Percentiles rank a stretch among this genome's conserved stretches.
phyloP scores from a whole-genome alignment of 2,888 invertebrate genomes.

The Acanthococcus lagerstroemiae region DNA sequence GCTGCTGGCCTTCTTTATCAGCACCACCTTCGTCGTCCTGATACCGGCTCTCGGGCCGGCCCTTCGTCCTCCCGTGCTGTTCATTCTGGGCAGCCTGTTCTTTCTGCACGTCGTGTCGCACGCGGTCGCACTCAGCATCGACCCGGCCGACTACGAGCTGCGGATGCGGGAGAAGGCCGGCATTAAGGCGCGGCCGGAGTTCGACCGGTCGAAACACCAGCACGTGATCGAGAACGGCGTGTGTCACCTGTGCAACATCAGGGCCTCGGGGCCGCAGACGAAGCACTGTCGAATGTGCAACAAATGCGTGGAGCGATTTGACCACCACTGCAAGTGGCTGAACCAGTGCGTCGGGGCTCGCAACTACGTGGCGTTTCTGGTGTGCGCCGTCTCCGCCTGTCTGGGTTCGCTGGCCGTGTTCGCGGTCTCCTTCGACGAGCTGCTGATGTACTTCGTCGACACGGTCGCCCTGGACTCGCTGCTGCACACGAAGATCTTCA shows the following conservation, averaged over 20 bases:
- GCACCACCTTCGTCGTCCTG: slow-evolving; percentile 60
- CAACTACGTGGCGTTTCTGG: slow-evolving; percentile 76
- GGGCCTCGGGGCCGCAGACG: slow-evolving; percentile 61
- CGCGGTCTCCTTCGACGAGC: slow-evolving; percentile 57
- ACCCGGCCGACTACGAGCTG: slow-evolving; percentile 80
- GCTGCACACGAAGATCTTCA: slow-evolving; percentile 34
- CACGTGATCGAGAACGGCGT: slow-evolving; percentile 93
- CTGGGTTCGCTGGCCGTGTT: slow-evolving; percentile 60
- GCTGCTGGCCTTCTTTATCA: slow-evolving; percentile 55
- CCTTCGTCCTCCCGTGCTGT: slow-evolving; percentile 50
- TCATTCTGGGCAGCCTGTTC: slow-evolving; percentile 56
- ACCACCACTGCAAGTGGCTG: slow-evolving; percentile 98
- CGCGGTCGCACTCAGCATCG: slow-evolving; percentile 65
- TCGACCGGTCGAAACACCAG: slow-evolving; percentile 74
- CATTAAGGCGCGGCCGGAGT: slow-evolving; percentile 59
- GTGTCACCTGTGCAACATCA: slow-evolving; percentile 84
- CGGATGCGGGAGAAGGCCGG: slow-evolving; percentile 46
- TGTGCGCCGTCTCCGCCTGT: slow-evolving; percentile 68
- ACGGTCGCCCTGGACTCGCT: slow-evolving; percentile 48
- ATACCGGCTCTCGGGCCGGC: slow-evolving; percentile 58
- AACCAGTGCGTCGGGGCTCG: slow-evolving; percentile 91
- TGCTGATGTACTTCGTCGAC: slow-evolving; percentile 54
- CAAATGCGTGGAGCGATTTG: slow-evolving; percentile 90
- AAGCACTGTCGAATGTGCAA: slow-evolving; percentile 97
- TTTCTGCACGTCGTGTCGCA: slow-evolving; percentile 64